Conservation (phyloP, 2,113 vertebrate species). For the Cyanoramphus novaezelandiae region DNA sequence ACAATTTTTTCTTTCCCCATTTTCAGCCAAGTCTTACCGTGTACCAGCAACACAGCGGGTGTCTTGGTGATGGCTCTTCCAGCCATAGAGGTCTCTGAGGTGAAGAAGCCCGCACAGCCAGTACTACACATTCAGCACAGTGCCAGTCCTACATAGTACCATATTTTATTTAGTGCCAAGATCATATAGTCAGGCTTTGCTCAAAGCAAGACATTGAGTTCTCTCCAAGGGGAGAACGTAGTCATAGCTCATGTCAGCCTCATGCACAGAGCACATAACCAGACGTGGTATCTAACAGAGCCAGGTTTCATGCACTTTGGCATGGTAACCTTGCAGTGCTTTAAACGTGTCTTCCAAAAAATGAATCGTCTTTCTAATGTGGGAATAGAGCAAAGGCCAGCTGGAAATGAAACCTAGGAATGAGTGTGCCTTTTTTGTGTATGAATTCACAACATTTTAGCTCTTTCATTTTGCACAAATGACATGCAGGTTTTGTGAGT, state of each 20-base stretch:
- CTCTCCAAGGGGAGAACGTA: fast-evolving
- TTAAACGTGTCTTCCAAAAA: background rate
- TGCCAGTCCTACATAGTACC: background rate
- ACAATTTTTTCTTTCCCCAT: background rate
- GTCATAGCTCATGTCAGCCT: background rate
- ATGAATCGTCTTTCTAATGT: background rate
- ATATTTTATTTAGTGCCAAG: background rate
- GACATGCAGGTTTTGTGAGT: background rate
- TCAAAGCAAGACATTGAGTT: background rate
- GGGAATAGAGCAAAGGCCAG: background rate
- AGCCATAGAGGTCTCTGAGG: background rate
- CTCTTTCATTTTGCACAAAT: background rate
- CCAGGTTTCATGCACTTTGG: background rate
- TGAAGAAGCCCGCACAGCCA: background rate
- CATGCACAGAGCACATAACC: background rate
- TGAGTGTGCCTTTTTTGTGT: background rate
- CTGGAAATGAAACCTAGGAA: background rate
- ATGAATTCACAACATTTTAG: background rate
- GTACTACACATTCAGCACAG: background rate
- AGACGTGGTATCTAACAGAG: background rate
- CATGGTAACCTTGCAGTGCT: background rate
- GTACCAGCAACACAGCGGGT: background rate
- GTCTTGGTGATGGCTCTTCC: background rate
- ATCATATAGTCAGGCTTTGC: background rate
- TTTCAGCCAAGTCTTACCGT: background rate